Percentiles rank a stretch among this genome's conserved stretches.
Evolutionary conservation across 2,113 vertebrate species (phyloP).

Genomic region (Gracilinanus agilis): DNA sequence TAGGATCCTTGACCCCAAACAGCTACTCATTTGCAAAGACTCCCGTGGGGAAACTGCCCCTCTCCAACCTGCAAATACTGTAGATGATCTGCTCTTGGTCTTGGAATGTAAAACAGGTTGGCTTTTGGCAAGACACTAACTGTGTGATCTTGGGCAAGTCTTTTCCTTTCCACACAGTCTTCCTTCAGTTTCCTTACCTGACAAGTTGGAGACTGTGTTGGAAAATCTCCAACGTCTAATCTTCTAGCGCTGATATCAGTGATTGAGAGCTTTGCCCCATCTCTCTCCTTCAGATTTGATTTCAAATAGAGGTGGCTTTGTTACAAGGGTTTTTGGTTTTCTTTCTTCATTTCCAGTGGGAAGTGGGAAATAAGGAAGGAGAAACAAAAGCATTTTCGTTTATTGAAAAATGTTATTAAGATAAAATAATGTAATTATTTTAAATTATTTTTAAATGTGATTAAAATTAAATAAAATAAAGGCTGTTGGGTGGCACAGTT

Average conservation of each 20-base stretch:
- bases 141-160: not conserved
- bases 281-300: not conserved
- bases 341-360: not conserved
- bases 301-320: not conserved
- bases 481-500: not conserved
- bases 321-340: not conserved
- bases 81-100: not conserved
- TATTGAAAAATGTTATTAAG: not conserved
- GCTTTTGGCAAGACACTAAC: not conserved
- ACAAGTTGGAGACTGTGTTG: not conserved
- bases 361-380: not conserved
- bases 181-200: not conserved
- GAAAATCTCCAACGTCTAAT: not conserved
- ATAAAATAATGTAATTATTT: too few species aligned
- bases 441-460: too few species aligned
- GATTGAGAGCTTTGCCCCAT: not conserved
- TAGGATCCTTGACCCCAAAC: constrained; percentile 1
- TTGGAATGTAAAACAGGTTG: not conserved
- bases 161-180: not conserved
- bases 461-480: too few species aligned
- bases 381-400: not conserved
- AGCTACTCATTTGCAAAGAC: not conserved
- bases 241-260: not conserved
- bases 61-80: not conserved
- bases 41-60: not conserved